A percentile compares a stretch with the other conserved stretches of the same genome.
Conservation (phyloP, 2,113 vertebrate species). For the Corythaixoides concolor region DNA sequence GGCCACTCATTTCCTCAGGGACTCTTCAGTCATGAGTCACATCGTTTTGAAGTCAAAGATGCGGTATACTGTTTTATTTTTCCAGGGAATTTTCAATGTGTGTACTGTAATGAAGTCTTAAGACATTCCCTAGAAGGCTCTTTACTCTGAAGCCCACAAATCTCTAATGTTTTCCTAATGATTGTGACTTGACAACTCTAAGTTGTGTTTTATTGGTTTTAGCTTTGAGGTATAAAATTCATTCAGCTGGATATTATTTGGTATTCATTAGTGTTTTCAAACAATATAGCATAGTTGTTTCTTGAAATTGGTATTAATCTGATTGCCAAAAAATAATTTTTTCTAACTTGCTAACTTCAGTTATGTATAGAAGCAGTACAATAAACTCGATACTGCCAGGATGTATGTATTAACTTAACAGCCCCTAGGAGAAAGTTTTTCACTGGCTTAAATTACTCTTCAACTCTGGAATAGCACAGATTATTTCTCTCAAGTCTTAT, state of each 20-base stretch:
- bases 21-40: background rate
- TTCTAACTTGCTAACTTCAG: accelerated
- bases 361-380: background rate
- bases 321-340: background rate
- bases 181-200: background rate
- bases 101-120: background rate
- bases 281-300: accelerated
- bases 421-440: background rate
- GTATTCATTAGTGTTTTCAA: background rate
- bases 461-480: background rate
- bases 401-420: background rate
- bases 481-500: background rate
- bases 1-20: background rate
- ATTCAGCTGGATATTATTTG: background rate
- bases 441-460: background rate
- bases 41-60: background rate
- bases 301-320: background rate
- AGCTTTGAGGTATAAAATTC: background rate
- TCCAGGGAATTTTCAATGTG: background rate
- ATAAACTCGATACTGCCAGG: background rate
- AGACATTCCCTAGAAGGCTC: background rate
- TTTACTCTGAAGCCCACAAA: background rate
- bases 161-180: background rate
- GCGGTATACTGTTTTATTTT: background rate
- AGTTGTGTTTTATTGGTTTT: background rate